These are phyloP conservation scores for Drosophila truncata DNA, from an alignment of 1,140 invertebrate genomes.

Conservation along the genomic window DNA sequence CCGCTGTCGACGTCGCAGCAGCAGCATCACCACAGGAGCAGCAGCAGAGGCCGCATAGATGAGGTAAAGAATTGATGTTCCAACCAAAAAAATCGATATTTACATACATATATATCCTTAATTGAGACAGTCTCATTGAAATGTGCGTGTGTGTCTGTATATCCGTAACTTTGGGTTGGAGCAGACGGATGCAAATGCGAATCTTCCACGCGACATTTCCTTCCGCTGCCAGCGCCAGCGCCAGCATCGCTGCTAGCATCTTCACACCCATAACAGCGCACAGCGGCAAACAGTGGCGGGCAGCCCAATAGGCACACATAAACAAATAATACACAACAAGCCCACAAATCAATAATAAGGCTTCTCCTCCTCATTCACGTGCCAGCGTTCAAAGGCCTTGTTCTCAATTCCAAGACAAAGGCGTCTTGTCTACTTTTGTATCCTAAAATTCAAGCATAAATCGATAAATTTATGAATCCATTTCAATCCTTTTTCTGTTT, in stretches of 20 bases:
- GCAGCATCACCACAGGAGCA: constrained; percentile 46
- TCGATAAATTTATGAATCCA: not conserved
- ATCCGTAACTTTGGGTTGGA: constrained; percentile 10
- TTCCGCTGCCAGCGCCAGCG: constrained; percentile 7
- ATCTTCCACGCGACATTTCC: constrained; percentile 6
- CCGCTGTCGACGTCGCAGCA: constrained; percentile 30
- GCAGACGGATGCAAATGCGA: constrained; percentile 14
- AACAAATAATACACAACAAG: constrained; percentile 2
- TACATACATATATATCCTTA: constrained; percentile 1
- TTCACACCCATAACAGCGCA: not conserved
- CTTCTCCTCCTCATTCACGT: not conserved
- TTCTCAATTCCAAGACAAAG: not conserved
- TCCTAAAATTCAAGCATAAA: not conserved
- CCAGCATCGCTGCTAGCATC: constrained; percentile 7
- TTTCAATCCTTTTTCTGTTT: not conserved
- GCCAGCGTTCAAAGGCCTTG: constrained; percentile 19
- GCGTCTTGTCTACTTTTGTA: not conserved
- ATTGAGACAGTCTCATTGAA: constrained; percentile 18
- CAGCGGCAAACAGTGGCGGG: constrained; percentile 18
- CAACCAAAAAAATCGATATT: constrained; percentile 34
- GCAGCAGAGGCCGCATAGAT: constrained; percentile 48
- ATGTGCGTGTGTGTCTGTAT: constrained; percentile 10
- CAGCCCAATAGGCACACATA: constrained; percentile 11
- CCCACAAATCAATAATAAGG: constrained; percentile 15
- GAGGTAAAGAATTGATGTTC: constrained; percentile 65